A percentile compares a stretch with the other conserved stretches of the same genome.
These are phyloP conservation scores for Zygogramma bicolorata DNA, from an alignment of 2,888 invertebrate species.

Conservation along the genomic window DNA sequence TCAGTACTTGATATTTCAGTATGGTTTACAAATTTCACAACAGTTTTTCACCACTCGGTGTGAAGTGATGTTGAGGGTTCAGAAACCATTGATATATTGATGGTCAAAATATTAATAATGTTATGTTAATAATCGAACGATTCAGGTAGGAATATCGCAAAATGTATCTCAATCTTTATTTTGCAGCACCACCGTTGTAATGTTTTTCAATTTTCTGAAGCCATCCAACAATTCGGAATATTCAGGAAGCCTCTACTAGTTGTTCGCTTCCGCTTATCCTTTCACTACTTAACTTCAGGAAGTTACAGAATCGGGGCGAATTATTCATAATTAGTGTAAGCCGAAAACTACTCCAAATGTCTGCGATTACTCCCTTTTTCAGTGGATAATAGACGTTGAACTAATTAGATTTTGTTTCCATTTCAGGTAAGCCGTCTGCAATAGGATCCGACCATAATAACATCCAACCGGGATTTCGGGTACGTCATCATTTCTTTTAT, in stretches of 20 bases:
- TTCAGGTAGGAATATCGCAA: too few relatives aligned
- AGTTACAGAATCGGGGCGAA: neutral
- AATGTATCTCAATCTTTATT: too few relatives aligned
- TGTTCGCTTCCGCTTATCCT: neutral
- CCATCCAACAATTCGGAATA: neutral
- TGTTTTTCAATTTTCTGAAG: too few relatives aligned
- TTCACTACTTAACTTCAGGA: neutral
- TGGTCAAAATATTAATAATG: too few relatives aligned
- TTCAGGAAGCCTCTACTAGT: neutral
- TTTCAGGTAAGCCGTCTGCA: constrained; percentile 43
- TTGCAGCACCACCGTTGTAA: too few relatives aligned
- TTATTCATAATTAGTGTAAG: neutral
- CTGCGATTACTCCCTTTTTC: constrained; percentile 11
- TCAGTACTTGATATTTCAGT: too few relatives aligned
- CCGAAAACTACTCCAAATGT: neutral
- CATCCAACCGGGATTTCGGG: constrained; percentile 31
- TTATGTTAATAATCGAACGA: too few relatives aligned
- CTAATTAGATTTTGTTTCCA: constrained; percentile 37
- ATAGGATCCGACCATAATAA: constrained; percentile 33
- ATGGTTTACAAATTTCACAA: too few relatives aligned
- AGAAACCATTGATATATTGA: too few relatives aligned
- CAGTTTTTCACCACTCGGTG: too few relatives aligned
- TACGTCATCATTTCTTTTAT: constrained; percentile 43
- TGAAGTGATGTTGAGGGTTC: too few relatives aligned
- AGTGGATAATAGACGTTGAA: constrained; percentile 19